phyloP scores from a whole-genome alignment of 2,888 invertebrate species.

The Lycocerus yunnanus region DNA sequence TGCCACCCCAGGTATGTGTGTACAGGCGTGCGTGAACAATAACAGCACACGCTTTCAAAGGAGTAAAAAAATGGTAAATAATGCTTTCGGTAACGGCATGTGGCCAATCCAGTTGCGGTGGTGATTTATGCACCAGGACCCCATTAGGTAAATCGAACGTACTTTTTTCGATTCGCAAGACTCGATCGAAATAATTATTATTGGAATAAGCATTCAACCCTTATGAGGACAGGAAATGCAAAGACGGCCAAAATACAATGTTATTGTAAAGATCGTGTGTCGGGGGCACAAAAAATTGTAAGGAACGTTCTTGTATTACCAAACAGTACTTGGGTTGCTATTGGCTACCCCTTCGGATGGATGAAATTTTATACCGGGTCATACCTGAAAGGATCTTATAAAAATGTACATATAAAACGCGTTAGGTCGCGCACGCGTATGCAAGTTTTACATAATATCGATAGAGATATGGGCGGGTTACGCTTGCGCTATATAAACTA shows the following conservation, averaged over 20 bases:
- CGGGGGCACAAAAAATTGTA: constrained; percentile 39
- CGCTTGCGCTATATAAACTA: constrained; percentile 51
- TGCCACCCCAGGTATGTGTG: constrained; percentile 33
- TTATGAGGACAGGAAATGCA: constrained; percentile 16
- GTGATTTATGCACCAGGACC: constrained; percentile 14
- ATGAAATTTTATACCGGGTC: constrained; percentile 50
- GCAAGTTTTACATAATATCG: constrained; percentile 56
- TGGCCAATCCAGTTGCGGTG: constrained; percentile 41
- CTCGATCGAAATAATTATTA: background rate
- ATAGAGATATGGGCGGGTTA: constrained; percentile 55
- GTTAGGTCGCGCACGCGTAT: constrained; percentile 53
- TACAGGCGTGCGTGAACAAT: constrained; percentile 43
- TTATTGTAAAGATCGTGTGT: constrained; percentile 45
- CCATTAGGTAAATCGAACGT: constrained; percentile 10
- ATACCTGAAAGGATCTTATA: constrained; percentile 50
- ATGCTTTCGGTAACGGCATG: constrained; percentile 48
- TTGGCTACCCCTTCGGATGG: constrained; percentile 52
- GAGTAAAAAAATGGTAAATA: constrained; percentile 50
- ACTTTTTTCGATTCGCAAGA: background rate
- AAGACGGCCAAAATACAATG: constrained; percentile 45
- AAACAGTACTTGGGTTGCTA: constrained; percentile 49
- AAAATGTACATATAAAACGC: constrained; percentile 55
- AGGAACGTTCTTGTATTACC: constrained; percentile 34
- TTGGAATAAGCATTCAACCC: background rate
- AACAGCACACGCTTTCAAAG: constrained; percentile 48